Evolutionary conservation across 2,888 invertebrate species (phyloP).

Genomic region (Hedychridium roseum): DNA sequence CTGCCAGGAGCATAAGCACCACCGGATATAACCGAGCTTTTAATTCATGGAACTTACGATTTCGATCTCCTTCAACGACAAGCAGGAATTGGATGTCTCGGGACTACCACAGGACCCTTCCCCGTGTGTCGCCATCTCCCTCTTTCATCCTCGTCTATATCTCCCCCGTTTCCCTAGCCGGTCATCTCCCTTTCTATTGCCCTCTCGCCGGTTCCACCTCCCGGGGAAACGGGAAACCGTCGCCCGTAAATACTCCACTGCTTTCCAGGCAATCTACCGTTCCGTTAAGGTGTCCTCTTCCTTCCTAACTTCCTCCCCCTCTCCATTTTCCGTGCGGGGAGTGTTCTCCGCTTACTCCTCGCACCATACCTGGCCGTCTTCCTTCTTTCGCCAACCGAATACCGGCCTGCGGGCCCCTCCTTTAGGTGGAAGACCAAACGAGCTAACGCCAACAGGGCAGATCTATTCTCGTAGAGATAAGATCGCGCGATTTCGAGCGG

Average conservation of each 20-base stretch:
- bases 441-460: constrained; percentile 4
- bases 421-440: no score
- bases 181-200: no score
- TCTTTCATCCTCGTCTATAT: no score
- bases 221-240: constrained; percentile 11
- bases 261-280: constrained; percentile 41
- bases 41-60: constrained; percentile 23
- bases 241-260: constrained; percentile 32
- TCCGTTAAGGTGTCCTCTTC: constrained; percentile 13
- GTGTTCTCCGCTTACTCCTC: constrained; percentile 2
- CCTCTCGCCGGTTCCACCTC: no score
- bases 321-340: constrained; percentile 15
- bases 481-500: constrained; percentile 30
- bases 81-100: constrained; percentile 6
- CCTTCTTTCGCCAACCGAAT: background rate
- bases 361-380: background rate
- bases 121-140: no score
- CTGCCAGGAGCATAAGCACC: constrained; percentile 9
- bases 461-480: constrained; percentile 29
- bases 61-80: constrained; percentile 13
- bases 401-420: no score
- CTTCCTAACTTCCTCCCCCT: constrained; percentile 3
- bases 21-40: constrained; percentile 8
- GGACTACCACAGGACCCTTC: no score
- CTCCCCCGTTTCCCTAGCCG: no score